Conservation (phyloP, 2,797 vertebrate genomes). For the Linurgus olivaceus region DNA sequence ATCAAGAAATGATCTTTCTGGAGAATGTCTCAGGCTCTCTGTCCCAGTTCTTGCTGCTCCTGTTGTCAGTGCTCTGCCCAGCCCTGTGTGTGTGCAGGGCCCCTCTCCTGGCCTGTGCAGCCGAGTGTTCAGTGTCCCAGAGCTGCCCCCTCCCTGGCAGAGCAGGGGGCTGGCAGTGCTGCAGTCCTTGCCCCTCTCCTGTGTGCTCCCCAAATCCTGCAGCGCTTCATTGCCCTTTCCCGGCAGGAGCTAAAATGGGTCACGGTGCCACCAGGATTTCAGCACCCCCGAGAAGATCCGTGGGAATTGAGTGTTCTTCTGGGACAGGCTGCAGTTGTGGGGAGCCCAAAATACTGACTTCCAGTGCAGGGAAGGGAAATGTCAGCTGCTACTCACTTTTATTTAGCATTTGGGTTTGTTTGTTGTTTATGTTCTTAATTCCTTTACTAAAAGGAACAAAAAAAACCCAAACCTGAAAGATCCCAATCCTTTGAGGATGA, state of each 20-base stretch:
- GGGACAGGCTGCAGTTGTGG: not conserved
- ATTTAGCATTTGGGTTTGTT: not conserved
- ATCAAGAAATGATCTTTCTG: not conserved
- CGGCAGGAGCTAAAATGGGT: not conserved
- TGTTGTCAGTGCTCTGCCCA: not conserved
- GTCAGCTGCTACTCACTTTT: not conserved
- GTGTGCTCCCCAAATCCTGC: not conserved
- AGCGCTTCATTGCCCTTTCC: not conserved
- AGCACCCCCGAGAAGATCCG: fast-evolving
- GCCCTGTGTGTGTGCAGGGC: not conserved
- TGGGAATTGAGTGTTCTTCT: not conserved
- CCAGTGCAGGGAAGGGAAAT: not conserved
- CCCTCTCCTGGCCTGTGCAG: not conserved
- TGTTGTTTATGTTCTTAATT: not conserved
- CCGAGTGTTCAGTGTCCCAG: not conserved
- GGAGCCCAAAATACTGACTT: not conserved
- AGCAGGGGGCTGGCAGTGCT: not conserved
- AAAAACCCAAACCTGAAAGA: not conserved
- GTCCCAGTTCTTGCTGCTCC: not conserved
- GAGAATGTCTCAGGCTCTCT: not conserved
- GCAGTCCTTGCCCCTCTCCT: not conserved
- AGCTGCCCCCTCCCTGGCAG: not conserved
- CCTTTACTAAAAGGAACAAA: not conserved
- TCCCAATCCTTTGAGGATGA: not conserved
- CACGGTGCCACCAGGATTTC: not conserved